Evolutionary conservation across 2,888 invertebrate species (phyloP).

Genomic region (Caradrina clavipalpis): DNA sequence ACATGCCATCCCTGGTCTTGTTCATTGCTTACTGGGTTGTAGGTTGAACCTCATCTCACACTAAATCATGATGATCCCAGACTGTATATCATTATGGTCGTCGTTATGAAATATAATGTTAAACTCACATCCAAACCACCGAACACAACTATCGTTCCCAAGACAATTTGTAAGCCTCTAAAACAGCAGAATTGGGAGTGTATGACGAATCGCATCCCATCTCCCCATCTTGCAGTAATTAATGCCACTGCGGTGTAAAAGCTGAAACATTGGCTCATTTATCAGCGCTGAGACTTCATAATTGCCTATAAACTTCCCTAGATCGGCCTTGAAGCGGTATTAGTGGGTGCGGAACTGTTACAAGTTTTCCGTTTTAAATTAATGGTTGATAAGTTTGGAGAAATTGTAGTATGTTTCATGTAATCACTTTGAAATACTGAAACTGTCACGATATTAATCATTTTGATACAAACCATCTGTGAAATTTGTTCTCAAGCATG

Average conservation of each 20-base stretch:
- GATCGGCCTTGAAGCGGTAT: constrained; percentile 45
- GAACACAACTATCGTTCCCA: constrained; percentile 1
- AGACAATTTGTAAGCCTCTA: constrained; percentile 24
- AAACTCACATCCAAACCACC: neutral
- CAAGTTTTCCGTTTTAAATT: constrained; percentile 53
- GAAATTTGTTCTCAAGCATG: neutral
- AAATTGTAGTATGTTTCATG: constrained; percentile 22
- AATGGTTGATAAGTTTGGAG: constrained; percentile 33
- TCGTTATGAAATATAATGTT: neutral
- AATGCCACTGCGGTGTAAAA: constrained; percentile 52
- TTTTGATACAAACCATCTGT: neutral
- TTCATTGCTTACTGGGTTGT: too few species aligned
- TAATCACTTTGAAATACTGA: neutral
- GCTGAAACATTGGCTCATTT: constrained; percentile 58
- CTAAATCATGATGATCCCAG: too few species aligned
- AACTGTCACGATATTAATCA: neutral
- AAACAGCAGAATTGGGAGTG: constrained; percentile 42
- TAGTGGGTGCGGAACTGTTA: constrained; percentile 45
- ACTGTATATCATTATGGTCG: too few species aligned
- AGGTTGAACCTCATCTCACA: too few species aligned
- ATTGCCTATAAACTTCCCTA: constrained; percentile 47
- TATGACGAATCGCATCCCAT: constrained; percentile 50
- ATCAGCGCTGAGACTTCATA: constrained; percentile 56
- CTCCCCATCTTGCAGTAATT: constrained; percentile 45
- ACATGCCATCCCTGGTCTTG: too few species aligned